phyloP scores from a whole-genome alignment of 23 tunicate species.

The Trididemnum clinides region DNA sequence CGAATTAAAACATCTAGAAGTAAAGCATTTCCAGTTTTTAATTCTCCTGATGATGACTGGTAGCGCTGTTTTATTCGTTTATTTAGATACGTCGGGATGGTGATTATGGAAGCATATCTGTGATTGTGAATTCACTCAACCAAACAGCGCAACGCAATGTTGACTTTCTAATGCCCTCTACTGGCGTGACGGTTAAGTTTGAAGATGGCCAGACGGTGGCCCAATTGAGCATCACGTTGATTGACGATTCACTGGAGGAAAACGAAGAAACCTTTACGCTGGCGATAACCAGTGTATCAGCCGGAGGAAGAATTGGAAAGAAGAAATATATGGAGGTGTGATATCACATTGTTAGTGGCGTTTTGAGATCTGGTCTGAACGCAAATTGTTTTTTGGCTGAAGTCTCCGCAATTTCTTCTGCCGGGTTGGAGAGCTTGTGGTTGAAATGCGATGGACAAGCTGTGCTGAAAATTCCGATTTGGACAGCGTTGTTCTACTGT shows the following conservation, averaged over 20 bases:
- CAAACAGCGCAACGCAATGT: conserved; percentile 68
- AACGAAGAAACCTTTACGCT: conserved; percentile 61
- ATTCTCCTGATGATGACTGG: too few species aligned
- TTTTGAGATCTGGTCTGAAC: too few species aligned
- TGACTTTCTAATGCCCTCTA: conserved; percentile 67
- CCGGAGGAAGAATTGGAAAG: conserved; percentile 59
- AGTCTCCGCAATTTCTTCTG: too few species aligned
- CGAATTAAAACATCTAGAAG: too few species aligned
- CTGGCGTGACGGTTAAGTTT: conserved; percentile 57
- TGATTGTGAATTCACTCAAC: conserved; percentile 43
- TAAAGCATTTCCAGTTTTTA: too few species aligned
- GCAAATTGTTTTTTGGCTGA: too few species aligned
- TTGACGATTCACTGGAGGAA: conserved; percentile 68
- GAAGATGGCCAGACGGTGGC: conserved; percentile 61
- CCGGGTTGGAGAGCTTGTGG: too few species aligned
- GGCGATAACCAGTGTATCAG: conserved; percentile 30
- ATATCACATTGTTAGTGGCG: too few species aligned
- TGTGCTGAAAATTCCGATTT: too few species aligned
- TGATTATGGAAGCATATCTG: conserved; percentile 62
- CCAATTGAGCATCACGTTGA: conserved; percentile 30
- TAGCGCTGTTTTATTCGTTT: too few species aligned
- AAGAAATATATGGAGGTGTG: conserved; percentile 36
- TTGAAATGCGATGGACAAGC: too few species aligned
- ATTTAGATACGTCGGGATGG: conserved; percentile 58
- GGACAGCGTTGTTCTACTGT: too few species aligned